Percentiles rank a stretch among this genome's conserved stretches.
Evolutionary conservation across 2,113 vertebrate genomes (phyloP).

Genomic region (Butastur rufipennis): DNA sequence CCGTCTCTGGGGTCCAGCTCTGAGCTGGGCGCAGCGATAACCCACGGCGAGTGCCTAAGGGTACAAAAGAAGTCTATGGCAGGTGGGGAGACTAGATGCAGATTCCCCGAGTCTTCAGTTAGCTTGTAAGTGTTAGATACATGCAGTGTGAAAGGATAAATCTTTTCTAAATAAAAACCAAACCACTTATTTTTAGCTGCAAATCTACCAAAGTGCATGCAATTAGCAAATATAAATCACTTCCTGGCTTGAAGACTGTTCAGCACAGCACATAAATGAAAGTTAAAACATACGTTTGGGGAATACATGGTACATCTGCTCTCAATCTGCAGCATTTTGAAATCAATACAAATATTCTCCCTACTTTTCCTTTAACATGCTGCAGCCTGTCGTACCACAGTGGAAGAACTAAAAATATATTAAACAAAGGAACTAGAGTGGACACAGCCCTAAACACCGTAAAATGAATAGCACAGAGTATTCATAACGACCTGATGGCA

Average conservation of each 20-base stretch:
- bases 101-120: neutral
- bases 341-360: conserved; percentile 69
- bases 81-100: neutral
- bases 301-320: conserved; percentile 69
- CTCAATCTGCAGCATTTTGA: conserved; percentile 68
- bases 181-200: conserved; percentile 62
- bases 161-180: conserved; percentile 46
- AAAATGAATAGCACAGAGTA: neutral
- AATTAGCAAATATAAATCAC: conserved; percentile 66
- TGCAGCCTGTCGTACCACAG: conserved; percentile 14
- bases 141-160: conserved; percentile 6
- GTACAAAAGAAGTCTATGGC: neutral
- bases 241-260: conserved; percentile 58
- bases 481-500: neutral
- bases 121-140: neutral
- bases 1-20: neutral
- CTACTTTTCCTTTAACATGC: conserved; percentile 53
- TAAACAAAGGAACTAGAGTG: conserved; percentile 3
- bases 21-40: no score
- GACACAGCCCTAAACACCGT: neutral
- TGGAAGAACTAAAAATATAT: conserved; percentile 29
- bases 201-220: conserved; percentile 55
- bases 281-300: conserved; percentile 58
- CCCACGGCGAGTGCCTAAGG: no score
- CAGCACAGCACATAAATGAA: conserved; percentile 54